Percentiles rank a stretch among this genome's conserved stretches.
These are phyloP conservation scores for Philypnodon macrostomus DNA, from an alignment of 2,797 vertebrate species.

Conservation along the genomic window DNA sequence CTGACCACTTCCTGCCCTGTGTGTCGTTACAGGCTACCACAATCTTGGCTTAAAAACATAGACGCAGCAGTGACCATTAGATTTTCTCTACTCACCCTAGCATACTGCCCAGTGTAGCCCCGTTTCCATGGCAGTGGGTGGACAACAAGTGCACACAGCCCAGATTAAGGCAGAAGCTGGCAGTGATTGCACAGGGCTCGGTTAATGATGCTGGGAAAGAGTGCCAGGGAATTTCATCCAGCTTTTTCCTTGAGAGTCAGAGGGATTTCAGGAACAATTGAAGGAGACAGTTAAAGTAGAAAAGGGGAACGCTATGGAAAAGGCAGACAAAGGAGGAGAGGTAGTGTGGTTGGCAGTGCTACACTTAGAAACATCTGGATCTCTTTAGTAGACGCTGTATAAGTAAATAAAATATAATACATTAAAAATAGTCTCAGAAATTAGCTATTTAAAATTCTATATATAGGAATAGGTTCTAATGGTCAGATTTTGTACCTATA, in stretches of 20 bases:
- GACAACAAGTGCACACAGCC: constrained; percentile 72
- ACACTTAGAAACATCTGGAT: constrained; percentile 48
- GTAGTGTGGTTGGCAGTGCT: constrained; percentile 10
- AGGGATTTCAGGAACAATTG: constrained; percentile 17
- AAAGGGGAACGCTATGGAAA: constrained; percentile 2
- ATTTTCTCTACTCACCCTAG: no score
- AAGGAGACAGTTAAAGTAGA: constrained; percentile 13
- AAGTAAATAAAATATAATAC: no score
- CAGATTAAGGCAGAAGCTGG: constrained; percentile 52
- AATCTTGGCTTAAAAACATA: background rate
- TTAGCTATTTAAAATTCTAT: no score
- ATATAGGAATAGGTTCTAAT: no score
- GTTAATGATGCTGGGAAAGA: constrained; percentile 29
- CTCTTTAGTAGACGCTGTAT: constrained; percentile 12
- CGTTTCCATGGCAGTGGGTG: constrained; percentile 59
- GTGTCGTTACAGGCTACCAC: constrained; percentile 3
- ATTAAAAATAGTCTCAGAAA: no score
- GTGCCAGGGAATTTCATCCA: constrained; percentile 57
- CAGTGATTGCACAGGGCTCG: constrained; percentile 22
- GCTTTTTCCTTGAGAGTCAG: constrained; percentile 24
- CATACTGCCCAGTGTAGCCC: constrained; percentile 17
- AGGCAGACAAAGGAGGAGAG: constrained; percentile 10
- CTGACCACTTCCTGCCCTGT: background rate
- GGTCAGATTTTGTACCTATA: no score
- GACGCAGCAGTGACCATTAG: no score